Base-by-base conservation (phyloP, 2,113 vertebrate genomes). In the Callionymus lyra region DNA sequence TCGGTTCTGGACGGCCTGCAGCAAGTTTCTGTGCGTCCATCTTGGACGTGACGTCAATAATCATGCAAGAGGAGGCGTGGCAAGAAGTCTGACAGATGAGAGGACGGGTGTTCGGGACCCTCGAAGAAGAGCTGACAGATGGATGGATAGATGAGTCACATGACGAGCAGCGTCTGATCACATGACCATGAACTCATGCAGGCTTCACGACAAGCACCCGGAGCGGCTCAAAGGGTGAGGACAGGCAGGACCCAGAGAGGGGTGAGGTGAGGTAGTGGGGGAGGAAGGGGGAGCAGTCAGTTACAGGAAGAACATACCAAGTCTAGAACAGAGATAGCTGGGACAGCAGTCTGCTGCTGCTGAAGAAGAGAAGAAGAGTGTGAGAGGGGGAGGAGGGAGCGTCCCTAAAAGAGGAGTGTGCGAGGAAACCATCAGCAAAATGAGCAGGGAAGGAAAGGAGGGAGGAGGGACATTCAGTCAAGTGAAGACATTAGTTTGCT, bases 311-410 rank as follows among this genome's bases (percentile, higher is more conserved):
- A 89, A 99, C 95, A 89, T 99, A 99, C 95, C 95, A 98, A 99
- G 87, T 99, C 94, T 96, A 99, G 93, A 89, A 99, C 93, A 92
- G 95, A 99, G 89, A 99, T 97, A 91, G 95, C 92, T 91, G 93
- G 94, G 87, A 99, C 74, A 96, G 93, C 91, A 91, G 92, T 97
- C 94, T 96, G 94, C 92, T 93, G 95, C 92, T 88, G 84, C 82
- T 68, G 84, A 82, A 70, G 55, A 66, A 56, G 72, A 63, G 65
- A 8, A 40, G 15, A 19, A 41, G 18, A 27, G 8, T 83, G 72
- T 59, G 63, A 78, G 66, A 41, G 58, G 32, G 61, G 65, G 51
- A 69, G 65, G 19, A 65, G 47, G 56, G 57, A 50, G 65, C 4
- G 21, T 27, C 21, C 21, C 21, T 68, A 50, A 66, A 63, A 65